A percentile compares a stretch with the other conserved stretches of the same genome.
Conservation (phyloP, 2,797 vertebrate species). For the Paramormyrops hopkinsi region DNA sequence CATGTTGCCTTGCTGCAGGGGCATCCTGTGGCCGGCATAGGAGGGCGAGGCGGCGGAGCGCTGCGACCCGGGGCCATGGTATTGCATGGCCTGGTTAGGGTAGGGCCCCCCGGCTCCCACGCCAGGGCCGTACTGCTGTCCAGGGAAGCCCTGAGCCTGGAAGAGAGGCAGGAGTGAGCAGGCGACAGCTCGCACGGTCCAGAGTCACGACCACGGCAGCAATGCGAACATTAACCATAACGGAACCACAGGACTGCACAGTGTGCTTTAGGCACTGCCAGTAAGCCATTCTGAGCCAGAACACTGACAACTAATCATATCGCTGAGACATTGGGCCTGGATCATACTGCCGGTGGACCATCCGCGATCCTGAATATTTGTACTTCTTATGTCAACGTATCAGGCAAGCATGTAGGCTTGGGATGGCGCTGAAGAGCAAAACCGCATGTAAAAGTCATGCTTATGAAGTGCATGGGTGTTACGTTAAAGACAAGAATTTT, state of each 20-base stretch:
- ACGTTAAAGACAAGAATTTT: not conserved
- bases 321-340: not conserved
- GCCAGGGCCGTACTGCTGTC: conserved; percentile 57
- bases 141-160: conserved; percentile 53
- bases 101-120: conserved; percentile 55
- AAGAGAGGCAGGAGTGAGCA: not conserved
- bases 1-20: conserved; percentile 64
- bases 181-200: not conserved
- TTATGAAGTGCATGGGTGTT: not conserved
- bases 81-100: conserved; percentile 76
- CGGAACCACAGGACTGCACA: not conserved
- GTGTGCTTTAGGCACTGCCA: not conserved
- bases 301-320: not conserved
- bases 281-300: not conserved
- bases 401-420: not conserved
- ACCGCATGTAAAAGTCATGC: not conserved
- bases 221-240: not conserved
- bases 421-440: not conserved
- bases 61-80: conserved; percentile 63
- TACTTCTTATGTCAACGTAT: not conserved
- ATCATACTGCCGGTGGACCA: not conserved
- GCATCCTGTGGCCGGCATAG: conserved; percentile 77
- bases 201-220: not conserved
- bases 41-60: conserved; percentile 75
- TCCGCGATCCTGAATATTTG: not conserved